phyloP scores from a whole-genome alignment of 2,888 invertebrate species.

The Cabera pusaria region DNA sequence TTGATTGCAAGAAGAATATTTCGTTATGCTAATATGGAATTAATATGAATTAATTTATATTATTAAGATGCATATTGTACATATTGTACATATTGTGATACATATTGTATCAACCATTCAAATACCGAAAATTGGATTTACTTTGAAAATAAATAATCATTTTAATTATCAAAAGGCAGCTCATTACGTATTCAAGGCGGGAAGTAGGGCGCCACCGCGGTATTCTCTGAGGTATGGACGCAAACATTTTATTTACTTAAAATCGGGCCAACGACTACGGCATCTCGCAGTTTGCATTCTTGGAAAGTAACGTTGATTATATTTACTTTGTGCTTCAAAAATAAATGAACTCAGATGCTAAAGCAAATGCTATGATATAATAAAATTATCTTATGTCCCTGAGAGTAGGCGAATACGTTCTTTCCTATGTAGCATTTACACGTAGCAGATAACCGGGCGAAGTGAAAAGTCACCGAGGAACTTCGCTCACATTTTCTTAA shows the following conservation, averaged over 20 bases:
- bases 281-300: constrained; percentile 43
- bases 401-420: constrained; percentile 3
- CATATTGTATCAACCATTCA: no score
- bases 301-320: constrained; percentile 29
- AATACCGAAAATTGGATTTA: constrained; percentile 18
- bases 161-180: constrained; percentile 55
- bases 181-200: constrained; percentile 60
- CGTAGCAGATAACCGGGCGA: constrained; percentile 3
- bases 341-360: constrained; percentile 5
- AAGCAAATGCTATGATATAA: constrained; percentile 2
- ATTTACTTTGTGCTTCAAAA: constrained; percentile 27
- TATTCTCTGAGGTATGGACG: constrained; percentile 47
- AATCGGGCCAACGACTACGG: constrained; percentile 53
- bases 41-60: no score
- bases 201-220: constrained; percentile 38
- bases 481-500: constrained; percentile 28
- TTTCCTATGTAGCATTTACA: constrained; percentile 3
- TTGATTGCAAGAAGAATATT: no score
- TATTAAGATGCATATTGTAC: no score
- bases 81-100: no score
- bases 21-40: no score
- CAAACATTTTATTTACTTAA: constrained; percentile 57
- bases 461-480: constrained; percentile 21
- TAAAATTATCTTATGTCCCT: constrained; percentile 5
- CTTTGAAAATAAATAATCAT: constrained; percentile 40